phyloP scores from a whole-genome alignment of 2,888 invertebrate species.

The Macrosiphum euphorbiae region DNA sequence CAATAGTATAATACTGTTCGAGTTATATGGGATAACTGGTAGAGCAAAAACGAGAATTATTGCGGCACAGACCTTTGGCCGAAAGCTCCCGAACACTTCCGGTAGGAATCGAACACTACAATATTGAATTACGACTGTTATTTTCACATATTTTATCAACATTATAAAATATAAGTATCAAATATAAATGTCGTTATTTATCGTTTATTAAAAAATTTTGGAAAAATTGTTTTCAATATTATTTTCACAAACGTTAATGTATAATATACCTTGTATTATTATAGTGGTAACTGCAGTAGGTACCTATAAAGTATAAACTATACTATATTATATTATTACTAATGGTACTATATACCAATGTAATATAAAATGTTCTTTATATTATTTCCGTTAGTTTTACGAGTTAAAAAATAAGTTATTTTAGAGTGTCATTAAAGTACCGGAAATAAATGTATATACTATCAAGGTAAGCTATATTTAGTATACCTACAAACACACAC shows the following conservation, averaged over 20 bases:
- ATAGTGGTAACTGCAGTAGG: neutral
- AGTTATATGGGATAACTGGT: conserved; percentile 6
- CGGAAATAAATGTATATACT: neutral
- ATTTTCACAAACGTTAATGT: neutral
- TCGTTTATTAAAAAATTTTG: neutral
- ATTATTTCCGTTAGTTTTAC: neutral
- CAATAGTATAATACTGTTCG: conserved; percentile 24
- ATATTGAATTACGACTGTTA: conserved; percentile 16
- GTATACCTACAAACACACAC: neutral
- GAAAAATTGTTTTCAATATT: neutral
- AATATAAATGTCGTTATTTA: neutral
- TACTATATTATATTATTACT: neutral
- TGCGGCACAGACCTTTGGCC: conserved; percentile 24
- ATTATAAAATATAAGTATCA: neutral
- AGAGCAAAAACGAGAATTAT: conserved; percentile 33
- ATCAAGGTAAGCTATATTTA: neutral
- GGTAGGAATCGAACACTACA: conserved; percentile 48
- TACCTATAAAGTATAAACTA: neutral
- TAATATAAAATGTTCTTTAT: neutral
- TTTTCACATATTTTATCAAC: neutral
- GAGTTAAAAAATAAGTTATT: neutral
- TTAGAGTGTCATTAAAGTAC: neutral
- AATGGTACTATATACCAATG: no score
- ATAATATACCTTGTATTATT: neutral
- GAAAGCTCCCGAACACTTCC: conserved; percentile 49